Base-by-base conservation (phyloP, 2,797 vertebrate genomes). In the Urosaurus nigricauda region DNA sequence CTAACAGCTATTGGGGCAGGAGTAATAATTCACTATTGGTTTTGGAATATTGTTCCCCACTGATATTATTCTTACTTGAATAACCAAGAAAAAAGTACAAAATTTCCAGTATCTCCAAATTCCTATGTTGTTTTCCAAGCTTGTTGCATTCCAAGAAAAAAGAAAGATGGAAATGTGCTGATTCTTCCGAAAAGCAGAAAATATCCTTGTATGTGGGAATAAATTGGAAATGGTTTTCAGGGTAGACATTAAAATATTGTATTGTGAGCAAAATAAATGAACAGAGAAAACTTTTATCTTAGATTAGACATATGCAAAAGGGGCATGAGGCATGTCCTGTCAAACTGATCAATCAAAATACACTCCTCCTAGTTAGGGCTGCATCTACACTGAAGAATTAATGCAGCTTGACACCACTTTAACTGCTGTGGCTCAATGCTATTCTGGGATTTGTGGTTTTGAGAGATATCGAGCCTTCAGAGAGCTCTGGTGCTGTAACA, bases 161-260 rank as follows among this genome's bases (percentile, higher is more conserved):
- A 13, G 26, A 56, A 13, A 73, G 11, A 43, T 26, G 56, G 35
- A 75, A 35, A 83, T 51, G n/a, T 65, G 71, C 70, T 83, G 71
- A 85, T 77, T 26, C 29, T 75, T 63, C 84, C 43, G 7, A 68
- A 78, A 82, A 85, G 16, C 88, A 93, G 87, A 13, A 37, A 71
- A 58, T 81, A 73, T 92, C 89, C 47, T 51, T 51, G 47, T 51
- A 51, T 51, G 47, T 1, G 47, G 43, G 88, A 85, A 60, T 83
- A 60, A 32, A 85, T 89, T 43, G 90, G 40, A 91, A 85, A 85
- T 77, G 47, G 88, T 63, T 71, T 87, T 79, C 93, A 51, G 86
- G 47, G 65, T 32, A 88, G 91, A 90, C 88, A 81, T 88, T 93
- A 92, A 92, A 90, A 90, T 89, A 90, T 32, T 51, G 89, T 21